A percentile compares a stretch with the other conserved stretches of the same genome.
These are phyloP conservation scores for Psittacula echo DNA, from an alignment of 2,797 vertebrate species.

Conservation along the genomic window DNA sequence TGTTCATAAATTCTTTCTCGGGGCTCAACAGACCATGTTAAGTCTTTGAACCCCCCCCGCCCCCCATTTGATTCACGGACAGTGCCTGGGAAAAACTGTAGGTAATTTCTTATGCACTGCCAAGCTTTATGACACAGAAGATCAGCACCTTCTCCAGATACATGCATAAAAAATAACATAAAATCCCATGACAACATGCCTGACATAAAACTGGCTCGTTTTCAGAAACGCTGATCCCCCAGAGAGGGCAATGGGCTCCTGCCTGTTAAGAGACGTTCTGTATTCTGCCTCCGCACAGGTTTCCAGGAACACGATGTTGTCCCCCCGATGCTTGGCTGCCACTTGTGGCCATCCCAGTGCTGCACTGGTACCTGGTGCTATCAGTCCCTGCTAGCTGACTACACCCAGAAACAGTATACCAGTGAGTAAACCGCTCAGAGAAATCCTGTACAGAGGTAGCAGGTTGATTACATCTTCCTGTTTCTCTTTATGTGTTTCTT, in stretches of 20 bases:
- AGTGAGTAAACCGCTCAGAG: background rate
- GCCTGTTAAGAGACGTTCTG: background rate
- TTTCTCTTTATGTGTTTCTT: background rate
- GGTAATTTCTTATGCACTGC: background rate
- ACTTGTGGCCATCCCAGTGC: background rate
- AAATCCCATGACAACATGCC: background rate
- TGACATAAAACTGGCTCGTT: background rate
- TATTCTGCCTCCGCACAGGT: background rate
- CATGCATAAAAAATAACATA: background rate
- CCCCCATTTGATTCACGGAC: background rate
- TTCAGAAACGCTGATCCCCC: background rate
- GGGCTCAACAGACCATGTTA: background rate
- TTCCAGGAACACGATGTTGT: background rate
- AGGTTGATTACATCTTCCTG: background rate
- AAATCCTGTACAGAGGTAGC: background rate
- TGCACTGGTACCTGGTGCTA: background rate
- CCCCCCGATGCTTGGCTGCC: background rate
- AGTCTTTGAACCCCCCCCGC: background rate
- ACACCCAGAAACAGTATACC: background rate
- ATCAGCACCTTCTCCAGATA: background rate
- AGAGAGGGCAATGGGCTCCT: background rate
- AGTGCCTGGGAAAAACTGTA: background rate
- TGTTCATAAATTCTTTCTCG: background rate
- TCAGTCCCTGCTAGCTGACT: background rate
- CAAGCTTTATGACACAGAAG: background rate